phyloP scores from a whole-genome alignment of 2,113 vertebrate genomes.

The Engraulis encrasicolus region DNA sequence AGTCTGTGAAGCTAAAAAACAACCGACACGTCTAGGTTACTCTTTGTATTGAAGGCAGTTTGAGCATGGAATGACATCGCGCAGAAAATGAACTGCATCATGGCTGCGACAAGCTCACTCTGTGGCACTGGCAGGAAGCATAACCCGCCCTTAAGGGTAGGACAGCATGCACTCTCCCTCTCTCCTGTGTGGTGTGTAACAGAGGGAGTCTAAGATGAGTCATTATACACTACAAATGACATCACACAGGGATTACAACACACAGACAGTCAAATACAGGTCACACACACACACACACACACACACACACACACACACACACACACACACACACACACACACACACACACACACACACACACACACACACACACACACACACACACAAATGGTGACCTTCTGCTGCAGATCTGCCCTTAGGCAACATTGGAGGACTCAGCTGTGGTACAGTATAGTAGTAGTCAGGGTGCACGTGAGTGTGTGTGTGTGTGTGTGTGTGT shows the following conservation, averaged over 20 bases:
- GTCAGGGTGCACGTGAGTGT: no score
- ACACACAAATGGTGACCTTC: neutral
- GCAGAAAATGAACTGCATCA: no score
- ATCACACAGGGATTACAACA: neutral
- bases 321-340: neutral
- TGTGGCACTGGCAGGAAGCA: no score
- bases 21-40: no score
- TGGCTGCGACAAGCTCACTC: no score
- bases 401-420: neutral
- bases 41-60: no score
- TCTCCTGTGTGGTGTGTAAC: neutral
- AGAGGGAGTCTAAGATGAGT: neutral
- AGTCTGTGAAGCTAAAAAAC: no score
- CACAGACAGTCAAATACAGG: neutral
- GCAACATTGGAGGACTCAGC: neutral
- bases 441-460: neutral
- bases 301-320: neutral
- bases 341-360: neutral
- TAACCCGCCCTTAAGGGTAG: neutral
- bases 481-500: slow-evolving; percentile 1
- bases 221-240: neutral
- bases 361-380: neutral
- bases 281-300: neutral
- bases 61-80: no score
- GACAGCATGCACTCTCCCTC: no score